These are phyloP conservation scores for Ctena decussata DNA, from an alignment of 2,888 invertebrate genomes.

Conservation along the genomic window DNA sequence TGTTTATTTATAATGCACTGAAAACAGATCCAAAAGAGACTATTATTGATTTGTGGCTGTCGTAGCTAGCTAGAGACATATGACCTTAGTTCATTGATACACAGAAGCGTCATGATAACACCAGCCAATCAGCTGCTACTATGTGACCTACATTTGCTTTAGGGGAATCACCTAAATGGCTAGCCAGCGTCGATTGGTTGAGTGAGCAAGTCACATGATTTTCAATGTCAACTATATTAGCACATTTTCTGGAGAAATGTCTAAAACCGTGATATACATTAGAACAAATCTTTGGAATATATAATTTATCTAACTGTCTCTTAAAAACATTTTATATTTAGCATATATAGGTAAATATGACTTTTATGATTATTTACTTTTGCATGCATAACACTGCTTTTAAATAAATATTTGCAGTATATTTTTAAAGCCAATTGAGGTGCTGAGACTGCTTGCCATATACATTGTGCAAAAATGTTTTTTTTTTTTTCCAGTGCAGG, in stretches of 20 bases:
- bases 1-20: neutral
- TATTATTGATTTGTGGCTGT: neutral
- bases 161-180: constrained; percentile 10
- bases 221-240: constrained; percentile 8
- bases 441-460: too few species aligned
- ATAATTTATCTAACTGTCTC: neutral
- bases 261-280: neutral
- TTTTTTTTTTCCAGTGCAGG: too few species aligned
- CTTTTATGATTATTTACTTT: too few species aligned
- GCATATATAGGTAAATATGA: neutral
- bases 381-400: too few species aligned
- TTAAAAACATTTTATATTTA: neutral
- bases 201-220: constrained; percentile 17
- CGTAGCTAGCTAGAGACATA: neutral
- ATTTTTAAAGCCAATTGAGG: too few species aligned
- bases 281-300: neutral
- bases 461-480: too few species aligned
- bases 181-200: constrained; percentile 11
- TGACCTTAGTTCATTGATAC: constrained; percentile 14
- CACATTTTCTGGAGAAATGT: neutral
- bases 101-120: neutral
- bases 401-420: too few species aligned
- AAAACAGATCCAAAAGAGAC: neutral
- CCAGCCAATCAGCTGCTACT: neutral
- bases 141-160: neutral